These are phyloP conservation scores for Tympanuchus pallidicinctus DNA, from an alignment of 2,113 vertebrate genomes.

Conservation along the genomic window DNA sequence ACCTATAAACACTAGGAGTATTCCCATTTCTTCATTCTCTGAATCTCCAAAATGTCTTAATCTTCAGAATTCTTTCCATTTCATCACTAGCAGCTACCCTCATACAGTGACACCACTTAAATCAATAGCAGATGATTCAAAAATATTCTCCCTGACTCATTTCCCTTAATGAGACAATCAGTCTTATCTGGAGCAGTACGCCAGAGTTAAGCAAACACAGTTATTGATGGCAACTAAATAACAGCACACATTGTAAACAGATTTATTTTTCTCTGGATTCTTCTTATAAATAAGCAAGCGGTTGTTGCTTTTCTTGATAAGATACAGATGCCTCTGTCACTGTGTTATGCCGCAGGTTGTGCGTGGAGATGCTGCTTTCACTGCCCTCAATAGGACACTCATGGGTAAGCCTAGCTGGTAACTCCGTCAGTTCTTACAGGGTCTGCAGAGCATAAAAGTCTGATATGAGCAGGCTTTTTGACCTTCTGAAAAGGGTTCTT, in stretches of 20 bases:
- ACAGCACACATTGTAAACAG: neutral
- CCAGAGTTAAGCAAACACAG: neutral
- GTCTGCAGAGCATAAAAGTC: neutral
- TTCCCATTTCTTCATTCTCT: neutral
- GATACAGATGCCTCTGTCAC: neutral
- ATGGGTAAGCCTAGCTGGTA: neutral
- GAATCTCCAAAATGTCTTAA: neutral
- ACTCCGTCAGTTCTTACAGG: neutral
- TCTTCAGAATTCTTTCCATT: neutral
- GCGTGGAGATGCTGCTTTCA: neutral
- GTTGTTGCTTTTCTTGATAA: neutral
- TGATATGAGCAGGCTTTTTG: neutral
- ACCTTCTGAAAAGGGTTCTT: neutral
- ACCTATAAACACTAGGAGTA: neutral
- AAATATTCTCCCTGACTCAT: neutral
- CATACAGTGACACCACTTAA: neutral
- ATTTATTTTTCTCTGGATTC: neutral
- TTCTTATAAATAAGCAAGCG: neutral
- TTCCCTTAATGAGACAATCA: conserved; percentile 18
- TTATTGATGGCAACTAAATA: neutral
- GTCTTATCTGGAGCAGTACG: neutral
- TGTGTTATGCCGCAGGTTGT: neutral
- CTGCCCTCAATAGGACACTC: neutral
- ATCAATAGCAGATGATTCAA: neutral
- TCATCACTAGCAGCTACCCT: neutral